Conservation (phyloP, 2,113 vertebrate species). For the Mormoops blainvillei region DNA sequence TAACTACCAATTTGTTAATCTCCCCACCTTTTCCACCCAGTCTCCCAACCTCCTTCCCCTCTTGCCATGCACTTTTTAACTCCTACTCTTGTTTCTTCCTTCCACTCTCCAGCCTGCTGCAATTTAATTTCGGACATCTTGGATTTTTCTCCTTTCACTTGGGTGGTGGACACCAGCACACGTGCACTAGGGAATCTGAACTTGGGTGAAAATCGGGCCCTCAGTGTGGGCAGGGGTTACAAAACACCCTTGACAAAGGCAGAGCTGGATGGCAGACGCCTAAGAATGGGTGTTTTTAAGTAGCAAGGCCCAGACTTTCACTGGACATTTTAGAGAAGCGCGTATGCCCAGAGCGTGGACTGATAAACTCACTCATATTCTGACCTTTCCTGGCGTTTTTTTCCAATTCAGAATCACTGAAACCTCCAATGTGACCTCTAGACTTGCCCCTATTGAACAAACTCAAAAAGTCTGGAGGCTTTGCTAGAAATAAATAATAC, state of each 20-base stretch:
- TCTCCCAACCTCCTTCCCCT: not conserved
- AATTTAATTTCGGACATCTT: not conserved
- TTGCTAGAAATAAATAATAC: not conserved
- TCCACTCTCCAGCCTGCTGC: not conserved
- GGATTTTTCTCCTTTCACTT: not conserved
- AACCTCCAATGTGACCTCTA: not conserved
- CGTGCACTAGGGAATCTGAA: not conserved
- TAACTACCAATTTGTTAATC: not conserved
- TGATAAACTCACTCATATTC: not conserved
- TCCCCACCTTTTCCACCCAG: not conserved
- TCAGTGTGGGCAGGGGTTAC: not conserved
- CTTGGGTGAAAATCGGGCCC: not conserved
- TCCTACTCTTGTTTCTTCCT: not conserved
- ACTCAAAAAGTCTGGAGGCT: not conserved
- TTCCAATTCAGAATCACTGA: not conserved
- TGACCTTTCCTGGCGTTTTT: not conserved
- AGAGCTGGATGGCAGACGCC: not conserved
- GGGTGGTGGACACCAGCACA: not conserved
- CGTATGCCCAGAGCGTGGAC: not conserved
- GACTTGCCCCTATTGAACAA: not conserved
- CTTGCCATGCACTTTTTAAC: not conserved
- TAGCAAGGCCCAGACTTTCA: not conserved
- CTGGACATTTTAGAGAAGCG: not conserved
- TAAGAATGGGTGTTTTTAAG: not conserved
- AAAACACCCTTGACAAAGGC: not conserved